Base-by-base conservation (phyloP, 1,140 invertebrate species). In the Odontomachus brunneus region DNA sequence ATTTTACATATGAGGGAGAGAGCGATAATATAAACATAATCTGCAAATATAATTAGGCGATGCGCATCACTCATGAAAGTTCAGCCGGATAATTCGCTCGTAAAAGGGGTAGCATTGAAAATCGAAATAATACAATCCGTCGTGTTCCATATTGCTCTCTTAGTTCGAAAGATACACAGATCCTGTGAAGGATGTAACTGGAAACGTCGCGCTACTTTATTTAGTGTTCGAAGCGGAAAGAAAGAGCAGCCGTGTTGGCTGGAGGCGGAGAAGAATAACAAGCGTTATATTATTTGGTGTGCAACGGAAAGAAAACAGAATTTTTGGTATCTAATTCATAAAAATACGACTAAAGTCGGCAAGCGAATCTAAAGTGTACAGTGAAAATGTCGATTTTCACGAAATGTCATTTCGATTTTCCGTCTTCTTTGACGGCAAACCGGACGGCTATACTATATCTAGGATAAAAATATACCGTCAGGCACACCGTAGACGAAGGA, bases 11-110 rank as follows among this genome's bases (percentile, higher is more conserved):
- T 44, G 38, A 76, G 38, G 51, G 24, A 53, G 24, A 51, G 5
- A 76, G 57, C 65, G 29, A 44, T 24, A 38, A 51, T 51, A 76
- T 66, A 53, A 76, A 74, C 44, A 60, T 74, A 60, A 53, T 53
- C 29, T 14, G n/a, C 48, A 17, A 12, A 76, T n/a, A 59, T 76
- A 76, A 76, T 66, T 76, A 49, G 66, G 19, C 44, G 55, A 65
- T 49, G n/a, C 26, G 24, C 26, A 53, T 76, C 5, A 38, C n/a
- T 29, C 62, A 66, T 11, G 62, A 53, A 76, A 76, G 24, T 76
- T 67, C 44, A 66, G 17, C 11, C 63, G 44, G 49, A 53, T 76
- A 76, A 76, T 76, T 14, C 7, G 55, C 66, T 48, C 33, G 38
- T 74, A 24, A 66, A 53, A 66, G 1, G 60, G 57, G 29, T 38